Percentiles rank a stretch among this genome's conserved stretches.
phyloP scores from a whole-genome alignment of 2,113 vertebrate genomes.

The Melanostigma gelatinosum region DNA sequence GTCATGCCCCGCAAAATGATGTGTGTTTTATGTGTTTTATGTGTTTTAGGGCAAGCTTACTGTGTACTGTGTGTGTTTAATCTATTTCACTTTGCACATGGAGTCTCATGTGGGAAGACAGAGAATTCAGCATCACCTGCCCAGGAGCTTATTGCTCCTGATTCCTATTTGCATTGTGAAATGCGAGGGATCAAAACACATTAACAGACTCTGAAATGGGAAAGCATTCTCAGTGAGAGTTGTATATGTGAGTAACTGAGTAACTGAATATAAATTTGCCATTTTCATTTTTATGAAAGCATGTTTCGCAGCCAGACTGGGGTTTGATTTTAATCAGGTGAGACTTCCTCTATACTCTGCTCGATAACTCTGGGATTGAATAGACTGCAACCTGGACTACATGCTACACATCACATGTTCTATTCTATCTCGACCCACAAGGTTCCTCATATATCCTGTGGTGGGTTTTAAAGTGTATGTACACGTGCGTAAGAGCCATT shows the following conservation, averaged over 20 bases:
- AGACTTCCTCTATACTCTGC: slow-evolving; percentile 28
- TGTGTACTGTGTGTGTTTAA: slow-evolving; percentile 38
- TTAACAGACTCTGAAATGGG: slow-evolving; percentile 51
- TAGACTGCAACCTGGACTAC: slow-evolving; percentile 35
- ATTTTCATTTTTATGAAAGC: slow-evolving; percentile 48
- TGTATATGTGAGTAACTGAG: slow-evolving; percentile 32
- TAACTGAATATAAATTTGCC: slow-evolving; percentile 61
- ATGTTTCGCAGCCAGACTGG: slow-evolving; percentile 45
- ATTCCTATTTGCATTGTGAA: slow-evolving; percentile 68
- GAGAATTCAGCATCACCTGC: slow-evolving; percentile 62
- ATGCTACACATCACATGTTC: slow-evolving; percentile 43
- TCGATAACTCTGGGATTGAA: slow-evolving; percentile 40
- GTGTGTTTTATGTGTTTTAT: slow-evolving; percentile 11
- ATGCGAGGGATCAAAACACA: slow-evolving; percentile 55
- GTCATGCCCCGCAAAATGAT: slow-evolving; percentile 21
- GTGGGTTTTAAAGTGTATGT: slow-evolving; percentile 52
- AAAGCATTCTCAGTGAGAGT: slow-evolving; percentile 26
- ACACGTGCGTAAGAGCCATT: slow-evolving; percentile 65
- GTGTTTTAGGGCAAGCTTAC: not conserved
- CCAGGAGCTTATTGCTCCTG: slow-evolving; percentile 52
- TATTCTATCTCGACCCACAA: slow-evolving; percentile 33
- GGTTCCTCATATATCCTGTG: slow-evolving; percentile 24
- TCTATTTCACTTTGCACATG: slow-evolving; percentile 29
- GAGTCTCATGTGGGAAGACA: slow-evolving; percentile 44
- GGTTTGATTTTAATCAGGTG: slow-evolving; percentile 58